A percentile compares a stretch with the other conserved stretches of the same genome.
Conservation (phyloP, 2,797 vertebrate species). For the Agapornis canus region DNA sequence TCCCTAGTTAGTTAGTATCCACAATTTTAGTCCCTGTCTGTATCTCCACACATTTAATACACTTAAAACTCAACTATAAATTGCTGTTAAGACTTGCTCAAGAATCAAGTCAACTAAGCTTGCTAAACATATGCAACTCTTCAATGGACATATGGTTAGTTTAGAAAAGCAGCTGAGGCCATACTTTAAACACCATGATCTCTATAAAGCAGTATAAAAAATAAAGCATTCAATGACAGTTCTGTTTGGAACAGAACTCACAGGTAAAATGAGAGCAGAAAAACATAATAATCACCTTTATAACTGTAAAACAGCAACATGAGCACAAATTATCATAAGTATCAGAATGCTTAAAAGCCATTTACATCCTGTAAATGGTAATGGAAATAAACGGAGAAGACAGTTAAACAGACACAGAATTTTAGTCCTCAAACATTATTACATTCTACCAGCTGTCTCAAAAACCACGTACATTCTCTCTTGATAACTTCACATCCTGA, state of each 20-base stretch:
- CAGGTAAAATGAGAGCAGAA: neutral
- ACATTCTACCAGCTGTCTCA: neutral
- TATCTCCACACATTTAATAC: neutral
- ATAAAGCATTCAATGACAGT: neutral
- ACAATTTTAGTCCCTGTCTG: neutral
- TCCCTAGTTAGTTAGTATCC: neutral
- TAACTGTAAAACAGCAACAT: neutral
- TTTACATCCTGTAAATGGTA: neutral
- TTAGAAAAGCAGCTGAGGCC: conserved; percentile 5
- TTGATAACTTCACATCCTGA: neutral
- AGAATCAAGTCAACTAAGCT: neutral
- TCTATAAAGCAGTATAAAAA: neutral
- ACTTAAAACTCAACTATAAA: neutral
- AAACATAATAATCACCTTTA: neutral
- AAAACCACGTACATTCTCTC: neutral
- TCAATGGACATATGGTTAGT: conserved; percentile 10
- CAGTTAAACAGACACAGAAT: neutral
- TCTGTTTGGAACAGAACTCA: neutral
- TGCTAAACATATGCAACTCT: conserved; percentile 42
- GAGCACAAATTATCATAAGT: neutral
- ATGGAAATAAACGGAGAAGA: neutral
- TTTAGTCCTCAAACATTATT: neutral
- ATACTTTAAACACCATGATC: neutral
- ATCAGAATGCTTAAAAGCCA: neutral
- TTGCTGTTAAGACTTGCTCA: neutral